These are phyloP conservation scores for Metridium senile DNA, from an alignment of 92 coral and sea anemone species.

Conservation along the genomic window DNA sequence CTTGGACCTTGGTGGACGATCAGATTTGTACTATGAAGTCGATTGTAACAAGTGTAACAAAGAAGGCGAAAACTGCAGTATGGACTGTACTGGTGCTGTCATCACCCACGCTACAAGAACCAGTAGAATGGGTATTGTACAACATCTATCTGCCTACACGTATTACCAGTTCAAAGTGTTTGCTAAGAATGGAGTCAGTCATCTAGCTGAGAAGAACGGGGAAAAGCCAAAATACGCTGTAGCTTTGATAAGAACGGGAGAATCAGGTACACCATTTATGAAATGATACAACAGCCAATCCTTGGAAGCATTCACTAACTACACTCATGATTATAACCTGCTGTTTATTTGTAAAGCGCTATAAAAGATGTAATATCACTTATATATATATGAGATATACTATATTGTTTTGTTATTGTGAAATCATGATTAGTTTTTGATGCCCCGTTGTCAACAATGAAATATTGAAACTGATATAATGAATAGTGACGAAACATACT, in stretches of 20 bases:
- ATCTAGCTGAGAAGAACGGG: constrained; percentile 45
- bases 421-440: neutral
- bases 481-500: no score
- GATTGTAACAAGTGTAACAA: constrained; percentile 54
- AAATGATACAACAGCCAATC: no score
- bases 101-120: constrained; percentile 9
- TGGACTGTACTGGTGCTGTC: constrained; percentile 37
- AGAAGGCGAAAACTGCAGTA: constrained; percentile 29
- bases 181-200: constrained; percentile 63
- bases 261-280: constrained; percentile 30
- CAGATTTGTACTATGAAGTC: constrained; percentile 39
- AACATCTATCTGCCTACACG: constrained; percentile 44
- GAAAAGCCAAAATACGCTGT: constrained; percentile 28
- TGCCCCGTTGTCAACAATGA: neutral
- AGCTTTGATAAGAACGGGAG: constrained; percentile 32
- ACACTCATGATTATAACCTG: no score
- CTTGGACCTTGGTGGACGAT: constrained; percentile 36
- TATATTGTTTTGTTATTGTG: no score
- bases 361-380: no score
- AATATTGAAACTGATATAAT: no score
- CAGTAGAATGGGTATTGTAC: constrained; percentile 41
- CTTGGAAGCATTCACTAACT: no score
- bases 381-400: no score
- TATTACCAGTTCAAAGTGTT: constrained; percentile 48
- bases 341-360: no score